Base-by-base conservation (phyloP, 2,888 invertebrate genomes). In the Agrotis segetum region DNA sequence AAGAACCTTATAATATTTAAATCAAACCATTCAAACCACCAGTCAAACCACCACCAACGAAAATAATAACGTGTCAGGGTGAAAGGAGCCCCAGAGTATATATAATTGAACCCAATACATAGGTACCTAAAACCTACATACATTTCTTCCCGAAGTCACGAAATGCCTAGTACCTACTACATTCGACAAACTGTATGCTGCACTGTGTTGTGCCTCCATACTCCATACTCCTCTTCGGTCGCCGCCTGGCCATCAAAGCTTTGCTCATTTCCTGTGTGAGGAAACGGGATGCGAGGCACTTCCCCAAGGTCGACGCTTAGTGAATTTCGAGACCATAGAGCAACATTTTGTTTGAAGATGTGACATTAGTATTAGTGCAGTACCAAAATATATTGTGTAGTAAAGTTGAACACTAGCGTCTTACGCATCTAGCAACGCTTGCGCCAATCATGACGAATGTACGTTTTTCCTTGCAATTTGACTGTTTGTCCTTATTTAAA, bases 201-300 rank as follows among this genome's bases (percentile, higher is more conserved):
- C 59, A 60, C 56, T 62, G 72, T 59, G 65, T 76, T 78, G 76
- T 75, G 84, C 66, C 80, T 64, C 68, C 67, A 70, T 49, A 79
- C 63, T n/a, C n/a, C n/a, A n/a, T n/a, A n/a, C n/a, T n/a, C n/a
- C n/a, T n/a, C n/a, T 83, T 66, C 44, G 65, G 71, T 61, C 29
- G 60, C 65, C 29, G 71, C 65, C 73, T 80, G 86, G 84, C 83
- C 84, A 87, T 88, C 88, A 88, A 88, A 89, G 86, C 88, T 79
- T 69, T 78, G 81, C 88, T 92, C 92, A 92, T 92, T 92, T 92
- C 92, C 92, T 87, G 78, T 24, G 70, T 68, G 75, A 84, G 90
- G 90, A 90, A 91, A 88, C 90, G 87, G 85, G 83, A 86, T 85
- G 88, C 86, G 86, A 86, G 86, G 65, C 85, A 75, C 80, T 88